These are phyloP conservation scores for Tolmerus cingulatus DNA, from an alignment of 2,888 invertebrate species.

Conservation along the genomic window DNA sequence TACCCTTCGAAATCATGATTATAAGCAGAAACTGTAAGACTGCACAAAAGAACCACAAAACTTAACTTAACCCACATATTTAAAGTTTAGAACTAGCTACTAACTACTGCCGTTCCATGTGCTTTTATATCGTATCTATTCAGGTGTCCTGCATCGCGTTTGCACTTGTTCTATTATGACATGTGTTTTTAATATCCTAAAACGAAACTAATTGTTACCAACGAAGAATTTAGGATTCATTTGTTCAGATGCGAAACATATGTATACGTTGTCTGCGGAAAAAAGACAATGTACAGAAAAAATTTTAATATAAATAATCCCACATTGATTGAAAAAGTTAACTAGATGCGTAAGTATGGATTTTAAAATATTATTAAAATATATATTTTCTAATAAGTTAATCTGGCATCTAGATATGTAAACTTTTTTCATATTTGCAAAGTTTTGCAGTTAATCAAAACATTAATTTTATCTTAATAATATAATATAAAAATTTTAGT, in stretches of 20 bases:
- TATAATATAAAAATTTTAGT: no score
- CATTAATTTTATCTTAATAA: no score
- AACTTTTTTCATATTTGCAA: no score
- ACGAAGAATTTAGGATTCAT: neutral
- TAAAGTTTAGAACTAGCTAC: neutral
- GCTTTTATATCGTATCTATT: neutral
- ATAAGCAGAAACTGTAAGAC: neutral
- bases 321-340: no score
- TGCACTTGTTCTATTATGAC: neutral
- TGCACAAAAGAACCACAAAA: neutral
- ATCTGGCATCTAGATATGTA: no score
- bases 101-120: neutral
- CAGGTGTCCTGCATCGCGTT: neutral
- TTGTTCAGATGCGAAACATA: neutral
- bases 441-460: no score
- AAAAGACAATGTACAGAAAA: neutral
- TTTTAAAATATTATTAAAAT: no score
- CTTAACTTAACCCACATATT: neutral
- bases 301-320: no score
- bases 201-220: neutral
- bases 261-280: neutral
- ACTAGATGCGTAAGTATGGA: no score
- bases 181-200: neutral
- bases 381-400: no score
- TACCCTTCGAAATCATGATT: neutral